A percentile compares a stretch with the other conserved stretches of the same genome.
Conservation (phyloP, 2,888 invertebrate genomes). For the Drosophila putrida region DNA sequence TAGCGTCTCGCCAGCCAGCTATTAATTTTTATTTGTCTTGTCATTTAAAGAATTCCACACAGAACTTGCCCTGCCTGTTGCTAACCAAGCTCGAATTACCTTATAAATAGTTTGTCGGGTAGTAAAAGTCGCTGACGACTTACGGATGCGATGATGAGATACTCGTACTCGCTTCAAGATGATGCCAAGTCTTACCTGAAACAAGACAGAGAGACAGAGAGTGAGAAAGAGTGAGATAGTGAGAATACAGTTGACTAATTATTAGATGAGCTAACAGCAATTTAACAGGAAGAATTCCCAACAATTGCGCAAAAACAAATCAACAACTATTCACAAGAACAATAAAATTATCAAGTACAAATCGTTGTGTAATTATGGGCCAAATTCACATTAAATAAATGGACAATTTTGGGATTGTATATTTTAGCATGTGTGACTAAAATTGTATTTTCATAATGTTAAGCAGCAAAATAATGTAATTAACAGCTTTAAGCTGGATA, state of each 20-base stretch:
- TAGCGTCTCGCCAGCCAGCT: slow-evolving; percentile 52
- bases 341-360: background rate
- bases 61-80: slow-evolving; percentile 57
- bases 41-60: slow-evolving; percentile 72
- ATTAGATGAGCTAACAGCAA: slow-evolving; percentile 31
- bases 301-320: slow-evolving; percentile 2
- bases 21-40: slow-evolving; percentile 78
- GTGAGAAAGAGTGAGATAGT: slow-evolving; percentile 3
- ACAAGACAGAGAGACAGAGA: slow-evolving; percentile 18
- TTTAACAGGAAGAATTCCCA: slow-evolving; percentile 10
- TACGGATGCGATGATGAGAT: slow-evolving; percentile 41
- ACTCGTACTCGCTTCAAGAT: background rate
- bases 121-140: slow-evolving; percentile 65
- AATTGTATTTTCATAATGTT: background rate
- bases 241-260: slow-evolving; percentile 46
- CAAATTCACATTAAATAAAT: background rate
- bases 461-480: too few species aligned
- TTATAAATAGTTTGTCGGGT: slow-evolving; percentile 72
- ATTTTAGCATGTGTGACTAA: background rate
- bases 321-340: slow-evolving; percentile 1
- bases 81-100: slow-evolving; percentile 74
- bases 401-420: background rate
- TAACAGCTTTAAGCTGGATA: background rate
- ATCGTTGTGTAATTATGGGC: background rate
- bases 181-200: slow-evolving; percentile 58